These are phyloP conservation scores for Ptilonorhynchus violaceus DNA, from an alignment of 2,113 vertebrate genomes.

Conservation along the genomic window DNA sequence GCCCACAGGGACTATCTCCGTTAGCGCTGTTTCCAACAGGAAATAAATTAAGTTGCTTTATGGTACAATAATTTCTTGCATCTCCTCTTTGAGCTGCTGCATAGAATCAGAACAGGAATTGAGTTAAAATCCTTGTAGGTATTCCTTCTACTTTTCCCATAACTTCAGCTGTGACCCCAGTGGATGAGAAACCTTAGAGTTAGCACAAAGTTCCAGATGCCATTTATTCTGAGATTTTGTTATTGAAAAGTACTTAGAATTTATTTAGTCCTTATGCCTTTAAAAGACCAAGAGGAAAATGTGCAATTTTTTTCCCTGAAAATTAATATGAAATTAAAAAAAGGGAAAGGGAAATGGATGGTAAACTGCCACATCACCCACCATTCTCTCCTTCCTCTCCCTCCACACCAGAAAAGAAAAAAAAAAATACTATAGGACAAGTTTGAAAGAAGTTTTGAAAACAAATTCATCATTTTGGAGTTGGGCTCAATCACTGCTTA, in stretches of 20 bases:
- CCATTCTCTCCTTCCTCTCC: accelerated
- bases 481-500: background rate
- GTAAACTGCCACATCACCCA: background rate
- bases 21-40: background rate
- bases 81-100: background rate
- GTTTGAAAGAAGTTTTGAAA: background rate
- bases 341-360: background rate
- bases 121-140: background rate
- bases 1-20: background rate
- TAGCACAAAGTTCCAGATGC: background rate
- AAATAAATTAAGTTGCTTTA: background rate
- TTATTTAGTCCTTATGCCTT: background rate
- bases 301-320: background rate
- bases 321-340: background rate
- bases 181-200: background rate
- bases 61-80: background rate
- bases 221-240: background rate
- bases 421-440: background rate
- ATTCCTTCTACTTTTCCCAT: background rate
- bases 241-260: background rate
- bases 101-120: background rate
- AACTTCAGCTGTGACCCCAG: background rate
- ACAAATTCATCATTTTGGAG: background rate
- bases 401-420: no score
- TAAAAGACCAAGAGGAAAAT: background rate